These are phyloP conservation scores for Sialia sialis DNA, from an alignment of 2,113 vertebrate species.

Conservation along the genomic window DNA sequence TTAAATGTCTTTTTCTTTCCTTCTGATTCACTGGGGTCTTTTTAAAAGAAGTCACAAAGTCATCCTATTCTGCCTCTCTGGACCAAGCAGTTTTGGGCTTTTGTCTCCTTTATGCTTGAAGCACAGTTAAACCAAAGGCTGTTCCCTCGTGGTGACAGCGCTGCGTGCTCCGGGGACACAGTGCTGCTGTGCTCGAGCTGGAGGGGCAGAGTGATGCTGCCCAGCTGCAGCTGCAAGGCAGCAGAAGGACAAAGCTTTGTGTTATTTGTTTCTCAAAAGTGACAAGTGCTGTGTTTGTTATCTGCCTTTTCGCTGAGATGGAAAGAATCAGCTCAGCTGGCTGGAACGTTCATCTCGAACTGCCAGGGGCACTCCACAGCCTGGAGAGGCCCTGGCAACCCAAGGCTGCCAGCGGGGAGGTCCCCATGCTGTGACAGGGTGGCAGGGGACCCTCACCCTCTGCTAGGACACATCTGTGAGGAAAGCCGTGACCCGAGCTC, in stretches of 20 bases:
- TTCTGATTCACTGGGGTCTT: neutral
- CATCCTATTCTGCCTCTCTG: neutral
- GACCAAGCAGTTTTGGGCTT: neutral
- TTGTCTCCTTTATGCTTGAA: conserved; percentile 35
- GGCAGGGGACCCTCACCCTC: neutral
- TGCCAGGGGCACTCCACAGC: neutral
- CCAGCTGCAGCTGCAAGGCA: conserved; percentile 62
- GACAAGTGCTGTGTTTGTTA: conserved; percentile 51
- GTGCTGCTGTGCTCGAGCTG: conserved; percentile 45
- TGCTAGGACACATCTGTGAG: neutral
- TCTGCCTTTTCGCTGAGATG: neutral
- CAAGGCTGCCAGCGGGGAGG: neutral
- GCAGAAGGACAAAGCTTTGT: conserved; percentile 58
- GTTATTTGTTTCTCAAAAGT: conserved; percentile 47
- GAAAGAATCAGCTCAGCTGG: conserved; percentile 1
- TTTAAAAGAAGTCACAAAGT: conserved; percentile 12
- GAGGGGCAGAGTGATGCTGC: conserved; percentile 17
- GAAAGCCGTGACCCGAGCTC: neutral
- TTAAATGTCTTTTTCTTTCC: neutral
- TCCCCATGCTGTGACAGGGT: neutral
- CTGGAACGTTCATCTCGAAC: neutral
- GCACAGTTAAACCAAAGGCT: conserved; percentile 5
- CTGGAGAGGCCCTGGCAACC: neutral
- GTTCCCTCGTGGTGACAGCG: conserved; percentile 30
- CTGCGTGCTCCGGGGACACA: conserved; percentile 15